Conservation (phyloP, 2,797 vertebrate genomes). For the Rhabdophis nuchalis region DNA sequence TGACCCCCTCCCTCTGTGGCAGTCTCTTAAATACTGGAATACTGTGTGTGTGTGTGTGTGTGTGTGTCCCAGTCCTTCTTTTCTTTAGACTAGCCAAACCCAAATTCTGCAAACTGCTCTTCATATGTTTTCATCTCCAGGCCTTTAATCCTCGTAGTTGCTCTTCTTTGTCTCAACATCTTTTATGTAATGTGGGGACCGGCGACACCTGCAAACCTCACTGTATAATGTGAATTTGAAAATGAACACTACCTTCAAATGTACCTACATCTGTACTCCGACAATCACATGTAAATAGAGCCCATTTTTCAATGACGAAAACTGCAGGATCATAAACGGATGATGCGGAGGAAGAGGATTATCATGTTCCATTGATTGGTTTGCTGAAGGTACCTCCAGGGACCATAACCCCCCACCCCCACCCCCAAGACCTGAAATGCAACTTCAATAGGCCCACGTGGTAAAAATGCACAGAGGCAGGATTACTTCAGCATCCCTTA, state of each 20-base stretch:
- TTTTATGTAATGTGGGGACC: too few species aligned
- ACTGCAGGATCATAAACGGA: slow-evolving; percentile 41
- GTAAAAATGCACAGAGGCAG: slow-evolving; percentile 50
- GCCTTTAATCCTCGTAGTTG: too few species aligned
- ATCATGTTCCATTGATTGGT: slow-evolving; percentile 59
- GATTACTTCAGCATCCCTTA: slow-evolving; percentile 60
- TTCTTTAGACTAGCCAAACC: too few species aligned
- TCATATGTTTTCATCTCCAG: too few species aligned
- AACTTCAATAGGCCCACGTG: slow-evolving; percentile 34
- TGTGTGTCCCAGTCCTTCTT: too few species aligned
- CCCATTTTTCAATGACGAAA: slow-evolving; percentile 37
- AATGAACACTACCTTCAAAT: neutral
- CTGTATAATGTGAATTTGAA: neutral
- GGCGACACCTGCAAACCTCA: neutral
- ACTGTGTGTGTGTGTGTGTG: too few species aligned
- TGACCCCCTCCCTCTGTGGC: too few species aligned
- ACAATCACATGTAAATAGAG: slow-evolving; percentile 26
- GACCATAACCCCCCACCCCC: slow-evolving; percentile 47
- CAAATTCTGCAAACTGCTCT: too few species aligned
- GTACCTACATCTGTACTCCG: neutral
- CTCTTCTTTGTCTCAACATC: too few species aligned
- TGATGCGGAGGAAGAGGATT: slow-evolving; percentile 38
- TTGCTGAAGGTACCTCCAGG: slow-evolving; percentile 50
- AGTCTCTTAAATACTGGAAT: too few species aligned
- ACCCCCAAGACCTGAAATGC: slow-evolving; percentile 52